These are phyloP conservation scores for Tachina fera DNA, from an alignment of 2,888 invertebrate genomes.

Conservation along the genomic window DNA sequence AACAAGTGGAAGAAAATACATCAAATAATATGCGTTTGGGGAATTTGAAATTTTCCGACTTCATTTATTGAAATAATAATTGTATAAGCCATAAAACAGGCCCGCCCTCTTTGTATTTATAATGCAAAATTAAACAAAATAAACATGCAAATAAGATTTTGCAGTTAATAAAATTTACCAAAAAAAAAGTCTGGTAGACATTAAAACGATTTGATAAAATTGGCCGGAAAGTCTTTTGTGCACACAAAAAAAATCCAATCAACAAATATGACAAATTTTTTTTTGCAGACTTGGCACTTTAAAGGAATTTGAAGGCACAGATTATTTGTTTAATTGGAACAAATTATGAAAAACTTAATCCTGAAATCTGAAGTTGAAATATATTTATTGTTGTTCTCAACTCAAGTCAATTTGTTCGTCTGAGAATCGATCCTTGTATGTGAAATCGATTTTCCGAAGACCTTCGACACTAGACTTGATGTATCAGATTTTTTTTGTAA, in stretches of 20 bases:
- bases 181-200: slow-evolving; percentile 20
- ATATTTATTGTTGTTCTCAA: too few relatives aligned
- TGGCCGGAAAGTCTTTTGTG: background rate
- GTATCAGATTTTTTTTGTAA: too few relatives aligned
- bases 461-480: too few relatives aligned
- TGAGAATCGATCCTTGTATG: too few relatives aligned
- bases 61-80: slow-evolving; percentile 8
- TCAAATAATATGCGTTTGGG: slow-evolving; percentile 70
- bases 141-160: slow-evolving; percentile 82
- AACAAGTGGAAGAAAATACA: slow-evolving; percentile 57
- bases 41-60: slow-evolving; percentile 48
- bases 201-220: slow-evolving; percentile 7
- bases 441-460: too few relatives aligned
- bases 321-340: background rate
- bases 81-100: background rate
- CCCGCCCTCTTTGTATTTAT: slow-evolving; percentile 13
- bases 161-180: slow-evolving; percentile 81
- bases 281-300: too few relatives aligned
- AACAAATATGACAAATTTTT: background rate
- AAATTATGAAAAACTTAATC: too few relatives aligned
- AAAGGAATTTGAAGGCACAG: background rate
- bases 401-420: too few relatives aligned
- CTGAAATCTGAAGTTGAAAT: too few relatives aligned
- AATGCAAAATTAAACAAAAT: slow-evolving; percentile 78
- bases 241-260: background rate